phyloP scores from a whole-genome alignment of 1,140 invertebrate genomes.

The Coelopa frigida region DNA sequence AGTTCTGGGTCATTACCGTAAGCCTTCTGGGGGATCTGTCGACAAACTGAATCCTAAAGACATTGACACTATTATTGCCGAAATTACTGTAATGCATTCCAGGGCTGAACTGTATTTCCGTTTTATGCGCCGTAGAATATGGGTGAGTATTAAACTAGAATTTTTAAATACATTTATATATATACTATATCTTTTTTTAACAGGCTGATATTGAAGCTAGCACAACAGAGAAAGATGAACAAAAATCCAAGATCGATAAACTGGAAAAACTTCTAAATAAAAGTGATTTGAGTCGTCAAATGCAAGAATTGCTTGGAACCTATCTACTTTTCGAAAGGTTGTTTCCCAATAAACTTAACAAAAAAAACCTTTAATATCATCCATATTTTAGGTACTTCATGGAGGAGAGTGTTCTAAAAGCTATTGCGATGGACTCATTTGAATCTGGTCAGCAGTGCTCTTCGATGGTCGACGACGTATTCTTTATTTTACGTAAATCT shows the following conservation, averaged over 20 bases:
- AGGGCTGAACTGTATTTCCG: conserved; percentile 83
- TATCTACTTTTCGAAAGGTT: conserved; percentile 88
- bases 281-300: conserved; percentile 70
- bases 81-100: conserved; percentile 87
- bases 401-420: conserved; percentile 91
- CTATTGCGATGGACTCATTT: conserved; percentile 76
- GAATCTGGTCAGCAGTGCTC: conserved; percentile 69
- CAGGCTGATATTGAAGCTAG: conserved; percentile 63
- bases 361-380: background rate
- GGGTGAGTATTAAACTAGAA: conserved; percentile 50
- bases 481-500: conserved; percentile 96
- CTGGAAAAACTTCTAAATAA: conserved; percentile 66
- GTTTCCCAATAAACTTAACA: background rate
- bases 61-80: conserved; percentile 80
- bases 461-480: conserved; percentile 95
- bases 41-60: conserved; percentile 74
- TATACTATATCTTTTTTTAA: background rate
- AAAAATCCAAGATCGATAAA: conserved; percentile 51
- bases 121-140: conserved; percentile 75
- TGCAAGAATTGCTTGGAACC: conserved; percentile 84
- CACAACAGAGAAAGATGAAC: conserved; percentile 47
- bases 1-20: conserved; percentile 41
- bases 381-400: conserved; percentile 69
- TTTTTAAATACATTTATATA: background rate
- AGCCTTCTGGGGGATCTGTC: conserved; percentile 43